A percentile compares a stretch with the other conserved stretches of the same genome.
These are phyloP conservation scores for Tragulus kanchil DNA, from an alignment of 2,113 vertebrate genomes.

Conservation along the genomic window DNA sequence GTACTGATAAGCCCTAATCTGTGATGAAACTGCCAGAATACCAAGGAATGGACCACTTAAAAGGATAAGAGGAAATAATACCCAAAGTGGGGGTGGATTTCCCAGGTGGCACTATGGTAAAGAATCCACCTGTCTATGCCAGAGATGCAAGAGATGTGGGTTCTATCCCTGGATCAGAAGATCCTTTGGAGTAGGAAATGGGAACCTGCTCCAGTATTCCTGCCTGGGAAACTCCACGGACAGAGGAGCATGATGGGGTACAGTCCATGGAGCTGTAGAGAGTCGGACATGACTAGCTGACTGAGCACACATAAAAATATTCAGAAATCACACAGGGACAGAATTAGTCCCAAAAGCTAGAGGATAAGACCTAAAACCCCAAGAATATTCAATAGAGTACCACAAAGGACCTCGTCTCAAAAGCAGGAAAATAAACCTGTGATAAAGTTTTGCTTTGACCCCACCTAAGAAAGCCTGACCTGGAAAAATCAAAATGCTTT, in stretches of 20 bases:
- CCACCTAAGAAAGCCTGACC: neutral
- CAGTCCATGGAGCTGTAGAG: neutral
- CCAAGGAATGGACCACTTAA: neutral
- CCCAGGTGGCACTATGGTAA: neutral
- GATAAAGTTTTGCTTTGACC: neutral
- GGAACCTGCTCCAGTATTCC: neutral
- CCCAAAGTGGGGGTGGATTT: neutral
- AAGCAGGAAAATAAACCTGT: neutral
- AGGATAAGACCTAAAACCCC: neutral
- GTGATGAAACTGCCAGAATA: neutral
- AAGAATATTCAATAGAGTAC: neutral
- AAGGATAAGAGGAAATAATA: neutral
- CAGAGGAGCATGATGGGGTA: neutral
- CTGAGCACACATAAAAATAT: neutral
- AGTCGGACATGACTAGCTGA: neutral
- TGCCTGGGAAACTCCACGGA: neutral
- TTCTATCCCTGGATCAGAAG: neutral
- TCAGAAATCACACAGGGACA: neutral
- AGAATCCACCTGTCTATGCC: neutral
- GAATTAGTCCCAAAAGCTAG: neutral
- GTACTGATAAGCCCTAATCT: neutral
- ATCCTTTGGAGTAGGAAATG: neutral
- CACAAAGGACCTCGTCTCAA: neutral
- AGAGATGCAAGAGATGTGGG: neutral
- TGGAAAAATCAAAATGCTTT: neutral